A percentile compares a stretch with the other conserved stretches of the same genome.
These are phyloP conservation scores for Coendou prehensilis DNA, from an alignment of 2,797 vertebrate species.

Conservation along the genomic window DNA sequence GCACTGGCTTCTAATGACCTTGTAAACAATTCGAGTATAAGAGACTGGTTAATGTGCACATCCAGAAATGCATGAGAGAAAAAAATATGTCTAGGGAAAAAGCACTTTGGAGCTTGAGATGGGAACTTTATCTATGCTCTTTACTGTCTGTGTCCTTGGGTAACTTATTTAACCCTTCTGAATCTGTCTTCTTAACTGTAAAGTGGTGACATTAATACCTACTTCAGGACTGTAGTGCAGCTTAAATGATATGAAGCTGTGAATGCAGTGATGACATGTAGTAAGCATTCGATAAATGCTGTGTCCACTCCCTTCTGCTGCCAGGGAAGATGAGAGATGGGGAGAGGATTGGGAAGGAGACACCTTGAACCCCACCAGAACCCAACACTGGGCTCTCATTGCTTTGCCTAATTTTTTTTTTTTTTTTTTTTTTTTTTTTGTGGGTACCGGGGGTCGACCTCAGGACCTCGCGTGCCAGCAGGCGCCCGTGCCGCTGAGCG, in stretches of 20 bases:
- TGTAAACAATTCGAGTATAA: background rate
- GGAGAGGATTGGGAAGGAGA: background rate
- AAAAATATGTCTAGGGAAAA: background rate
- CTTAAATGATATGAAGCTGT: background rate
- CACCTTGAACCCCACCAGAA: background rate
- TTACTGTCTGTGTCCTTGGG: background rate
- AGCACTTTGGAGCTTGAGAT: background rate
- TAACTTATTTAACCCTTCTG: background rate
- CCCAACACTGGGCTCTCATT: background rate
- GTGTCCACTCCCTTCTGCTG: background rate
- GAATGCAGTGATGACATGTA: accelerated
- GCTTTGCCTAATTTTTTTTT: background rate
- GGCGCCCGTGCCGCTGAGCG: too few species aligned
- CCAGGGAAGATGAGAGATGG: background rate
- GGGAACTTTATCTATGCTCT: background rate
- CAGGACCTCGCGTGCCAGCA: too few species aligned
- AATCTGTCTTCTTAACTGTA: background rate
- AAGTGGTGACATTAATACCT: background rate
- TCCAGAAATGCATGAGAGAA: background rate
- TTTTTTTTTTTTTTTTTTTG: too few species aligned
- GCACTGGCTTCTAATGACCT: background rate
- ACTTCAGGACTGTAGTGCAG: background rate
- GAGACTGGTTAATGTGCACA: background rate
- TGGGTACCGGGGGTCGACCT: too few species aligned
- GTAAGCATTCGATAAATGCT: too few species aligned